A percentile compares a stretch with the other conserved stretches of the same genome.
phyloP scores from a whole-genome alignment of 2,797 vertebrate genomes.

The Hippocampus kuda region DNA sequence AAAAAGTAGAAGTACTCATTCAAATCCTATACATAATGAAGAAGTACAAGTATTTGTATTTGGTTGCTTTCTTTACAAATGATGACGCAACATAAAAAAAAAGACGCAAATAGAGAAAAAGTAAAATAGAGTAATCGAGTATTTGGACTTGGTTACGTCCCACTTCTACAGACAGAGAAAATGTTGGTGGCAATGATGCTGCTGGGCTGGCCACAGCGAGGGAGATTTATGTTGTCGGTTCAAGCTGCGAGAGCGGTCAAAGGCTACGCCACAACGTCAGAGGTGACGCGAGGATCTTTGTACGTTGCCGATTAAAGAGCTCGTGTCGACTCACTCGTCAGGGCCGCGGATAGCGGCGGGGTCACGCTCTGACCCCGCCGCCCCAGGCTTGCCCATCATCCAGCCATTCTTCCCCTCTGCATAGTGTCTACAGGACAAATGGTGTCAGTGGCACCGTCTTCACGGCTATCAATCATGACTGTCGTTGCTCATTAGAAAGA shows the following conservation, averaged over 20 bases:
- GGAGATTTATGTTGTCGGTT: slow-evolving; percentile 1
- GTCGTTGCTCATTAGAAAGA: slow-evolving; percentile 43
- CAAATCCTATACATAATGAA: too few relatives aligned
- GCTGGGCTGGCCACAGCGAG: neutral
- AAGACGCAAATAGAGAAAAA: too few relatives aligned
- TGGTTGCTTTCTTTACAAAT: too few relatives aligned
- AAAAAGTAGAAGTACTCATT: neutral
- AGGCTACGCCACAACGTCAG: slow-evolving; percentile 7
- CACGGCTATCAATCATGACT: slow-evolving; percentile 45
- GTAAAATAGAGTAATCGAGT: too few relatives aligned
- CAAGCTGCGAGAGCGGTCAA: slow-evolving; percentile 10
- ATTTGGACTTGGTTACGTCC: too few relatives aligned
- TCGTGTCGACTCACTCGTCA: slow-evolving; percentile 29
- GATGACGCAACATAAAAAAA: too few relatives aligned
- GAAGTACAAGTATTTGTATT: too few relatives aligned
- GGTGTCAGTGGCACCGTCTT: slow-evolving; percentile 40
- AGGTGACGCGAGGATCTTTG: slow-evolving; percentile 24
- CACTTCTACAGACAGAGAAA: neutral
- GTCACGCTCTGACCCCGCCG: slow-evolving; percentile 44
- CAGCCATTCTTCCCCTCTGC: slow-evolving; percentile 31
- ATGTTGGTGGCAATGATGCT: neutral
- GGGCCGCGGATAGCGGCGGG: slow-evolving; percentile 25
- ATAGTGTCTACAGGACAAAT: slow-evolving; percentile 28
- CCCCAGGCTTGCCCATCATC: slow-evolving; percentile 36
- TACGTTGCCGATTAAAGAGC: slow-evolving; percentile 35